These are phyloP conservation scores for Cherax destructor DNA, from an alignment of 1,140 invertebrate species.

Conservation along the genomic window DNA sequence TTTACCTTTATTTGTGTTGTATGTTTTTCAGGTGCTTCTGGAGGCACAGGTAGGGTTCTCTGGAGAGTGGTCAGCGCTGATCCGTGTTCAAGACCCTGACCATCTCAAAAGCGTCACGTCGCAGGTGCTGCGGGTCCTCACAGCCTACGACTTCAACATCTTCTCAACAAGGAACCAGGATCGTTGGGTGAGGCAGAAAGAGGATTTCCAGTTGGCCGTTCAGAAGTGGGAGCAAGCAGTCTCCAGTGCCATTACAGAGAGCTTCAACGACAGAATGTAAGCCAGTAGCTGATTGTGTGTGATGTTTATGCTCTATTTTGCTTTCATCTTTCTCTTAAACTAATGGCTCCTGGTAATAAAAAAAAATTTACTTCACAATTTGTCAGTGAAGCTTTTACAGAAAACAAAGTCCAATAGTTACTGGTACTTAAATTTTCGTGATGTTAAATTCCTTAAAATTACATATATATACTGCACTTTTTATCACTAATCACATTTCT, in stretches of 20 bases:
- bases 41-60: slow-evolving; percentile 67
- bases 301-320: too few species aligned
- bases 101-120: slow-evolving; percentile 50
- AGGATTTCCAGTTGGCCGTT: slow-evolving; percentile 65
- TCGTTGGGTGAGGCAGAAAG: slow-evolving; percentile 69
- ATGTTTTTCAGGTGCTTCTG: slow-evolving; percentile 39
- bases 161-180: slow-evolving; percentile 69
- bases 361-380: too few species aligned
- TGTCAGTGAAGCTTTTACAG: too few species aligned
- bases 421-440: too few species aligned
- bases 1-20: too few species aligned
- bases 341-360: too few species aligned
- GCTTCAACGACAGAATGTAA: slow-evolving; percentile 67
- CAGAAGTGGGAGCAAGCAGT: slow-evolving; percentile 66
- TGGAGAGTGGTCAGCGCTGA: slow-evolving; percentile 68
- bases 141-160: slow-evolving; percentile 71
- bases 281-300: too few species aligned
- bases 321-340: too few species aligned
- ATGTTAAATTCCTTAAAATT: too few species aligned
- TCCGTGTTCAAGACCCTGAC: slow-evolving; percentile 53
- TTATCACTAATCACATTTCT: too few species aligned
- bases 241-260: slow-evolving; percentile 45
- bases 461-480: too few species aligned
- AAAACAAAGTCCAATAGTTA: too few species aligned
- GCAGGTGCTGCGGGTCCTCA: slow-evolving; percentile 65